Evolutionary conservation across 1,140 invertebrate species (phyloP).

Genomic region (Zaprionus kolodkinae): DNA sequence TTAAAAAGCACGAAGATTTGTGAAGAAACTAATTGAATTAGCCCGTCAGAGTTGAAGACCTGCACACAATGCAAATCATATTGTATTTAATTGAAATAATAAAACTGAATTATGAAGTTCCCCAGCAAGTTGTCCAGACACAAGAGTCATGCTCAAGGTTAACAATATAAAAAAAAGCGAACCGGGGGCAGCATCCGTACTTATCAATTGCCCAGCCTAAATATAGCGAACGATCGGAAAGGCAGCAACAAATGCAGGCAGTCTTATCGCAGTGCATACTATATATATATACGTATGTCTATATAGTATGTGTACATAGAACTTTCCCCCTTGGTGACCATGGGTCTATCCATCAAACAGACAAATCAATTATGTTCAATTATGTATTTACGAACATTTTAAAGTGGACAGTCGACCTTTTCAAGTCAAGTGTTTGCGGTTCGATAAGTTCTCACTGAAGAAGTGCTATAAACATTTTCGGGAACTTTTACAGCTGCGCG

Average conservation of each 20-base stretch:
- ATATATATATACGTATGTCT: conserved; percentile 12
- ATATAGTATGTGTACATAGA: conserved; percentile 25
- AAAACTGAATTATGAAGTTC: conserved; percentile 72
- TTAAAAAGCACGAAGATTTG: conserved; percentile 30
- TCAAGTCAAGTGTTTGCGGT: conserved; percentile 56
- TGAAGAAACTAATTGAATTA: conserved; percentile 71
- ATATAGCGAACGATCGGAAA: conserved; percentile 49
- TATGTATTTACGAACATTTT: conserved; percentile 56
- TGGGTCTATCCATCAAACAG: conserved; percentile 40
- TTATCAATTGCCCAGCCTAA: conserved; percentile 68
- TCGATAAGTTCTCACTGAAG: conserved; percentile 63
- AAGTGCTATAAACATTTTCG: conserved; percentile 30
- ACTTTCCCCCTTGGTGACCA: conserved; percentile 21
- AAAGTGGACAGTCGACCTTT: conserved; percentile 40
- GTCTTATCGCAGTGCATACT: conserved; percentile 53
- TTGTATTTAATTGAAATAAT: conserved; percentile 82
- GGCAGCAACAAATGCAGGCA: conserved; percentile 28
- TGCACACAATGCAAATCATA: conserved; percentile 76
- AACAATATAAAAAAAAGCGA: conserved; percentile 58
- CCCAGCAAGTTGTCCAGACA: conserved; percentile 34
- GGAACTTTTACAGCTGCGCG: conserved; percentile 55
- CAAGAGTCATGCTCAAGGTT: conserved; percentile 76
- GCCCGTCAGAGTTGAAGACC: conserved; percentile 65
- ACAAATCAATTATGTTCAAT: conserved; percentile 79
- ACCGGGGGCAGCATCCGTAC: conserved; percentile 31